Evolutionary conservation across 2,113 vertebrate genomes (phyloP).

Genomic region (Colaptes auratus): DNA sequence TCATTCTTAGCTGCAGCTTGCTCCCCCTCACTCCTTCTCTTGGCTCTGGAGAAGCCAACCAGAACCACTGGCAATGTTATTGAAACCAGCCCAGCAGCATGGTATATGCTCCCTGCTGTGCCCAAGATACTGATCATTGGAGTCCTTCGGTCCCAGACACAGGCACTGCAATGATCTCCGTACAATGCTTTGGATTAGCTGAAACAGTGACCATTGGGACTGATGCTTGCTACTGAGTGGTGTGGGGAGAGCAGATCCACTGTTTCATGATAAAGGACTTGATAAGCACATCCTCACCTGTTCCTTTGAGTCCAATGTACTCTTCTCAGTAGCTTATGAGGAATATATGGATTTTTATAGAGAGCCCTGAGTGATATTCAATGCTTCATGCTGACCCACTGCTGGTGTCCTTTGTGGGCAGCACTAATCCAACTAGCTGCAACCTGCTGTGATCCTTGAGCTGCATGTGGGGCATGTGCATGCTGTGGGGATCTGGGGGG

Average conservation of each 20-base stretch:
- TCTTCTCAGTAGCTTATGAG: background rate
- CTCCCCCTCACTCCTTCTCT: background rate
- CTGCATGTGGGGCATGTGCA: accelerated
- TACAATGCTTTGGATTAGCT: background rate
- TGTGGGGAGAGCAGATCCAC: background rate
- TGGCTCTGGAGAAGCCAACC: background rate
- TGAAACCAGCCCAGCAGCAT: background rate
- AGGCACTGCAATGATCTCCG: background rate
- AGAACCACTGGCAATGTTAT: background rate
- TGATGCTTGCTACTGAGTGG: accelerated
- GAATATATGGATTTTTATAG: accelerated
- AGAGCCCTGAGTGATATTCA: background rate
- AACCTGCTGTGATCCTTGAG: background rate
- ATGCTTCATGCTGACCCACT: background rate
- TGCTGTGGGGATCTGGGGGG: accelerated
- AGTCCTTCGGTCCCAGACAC: background rate
- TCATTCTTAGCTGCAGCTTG: background rate
- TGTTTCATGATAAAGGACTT: accelerated
- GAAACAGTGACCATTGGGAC: accelerated
- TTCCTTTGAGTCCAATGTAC: background rate
- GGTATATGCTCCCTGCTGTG: background rate
- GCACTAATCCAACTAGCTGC: background rate
- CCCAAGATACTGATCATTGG: too few species aligned
- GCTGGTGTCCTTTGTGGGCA: background rate
- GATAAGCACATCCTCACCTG: background rate